A percentile compares a stretch with the other conserved stretches of the same genome.
Conservation (phyloP, 2,113 vertebrate species). For the Sorex araneus region DNA sequence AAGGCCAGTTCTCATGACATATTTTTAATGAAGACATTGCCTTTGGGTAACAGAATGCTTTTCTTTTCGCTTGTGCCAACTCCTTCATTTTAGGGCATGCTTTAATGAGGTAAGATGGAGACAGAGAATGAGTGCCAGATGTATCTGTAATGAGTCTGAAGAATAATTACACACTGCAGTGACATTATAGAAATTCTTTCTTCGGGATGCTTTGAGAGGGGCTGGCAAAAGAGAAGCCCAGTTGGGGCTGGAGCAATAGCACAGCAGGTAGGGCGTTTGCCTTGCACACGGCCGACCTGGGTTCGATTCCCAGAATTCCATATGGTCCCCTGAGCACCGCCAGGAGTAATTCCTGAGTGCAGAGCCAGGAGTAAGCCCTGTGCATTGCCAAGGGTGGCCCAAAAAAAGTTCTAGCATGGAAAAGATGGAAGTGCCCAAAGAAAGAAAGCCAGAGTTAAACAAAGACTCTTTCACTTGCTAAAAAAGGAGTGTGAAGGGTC, state of each 20-base stretch:
- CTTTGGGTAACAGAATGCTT: slow-evolving; percentile 34
- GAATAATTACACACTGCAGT: slow-evolving; percentile 66
- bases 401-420: slow-evolving; percentile 32
- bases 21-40: slow-evolving; percentile 42
- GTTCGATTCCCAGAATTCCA: too few species aligned
- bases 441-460: neutral
- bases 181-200: slow-evolving; percentile 68
- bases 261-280: too few species aligned
- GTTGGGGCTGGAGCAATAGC: too few species aligned
- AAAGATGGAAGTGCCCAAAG: neutral
- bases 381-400: too few species aligned
- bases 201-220: slow-evolving; percentile 45
- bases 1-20: neutral
- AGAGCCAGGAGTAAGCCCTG: too few species aligned
- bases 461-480: neutral
- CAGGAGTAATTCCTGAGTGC: too few species aligned
- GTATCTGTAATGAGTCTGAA: slow-evolving; percentile 53
- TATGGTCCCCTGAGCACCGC: too few species aligned
- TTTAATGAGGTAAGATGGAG: slow-evolving; percentile 65
- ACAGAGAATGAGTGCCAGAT: slow-evolving; percentile 71
- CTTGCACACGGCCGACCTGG: too few species aligned
- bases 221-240: slow-evolving; percentile 37
- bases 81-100: slow-evolving; percentile 63
- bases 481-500: neutral
- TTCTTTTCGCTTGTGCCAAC: slow-evolving; percentile 50